Base-by-base conservation (phyloP, 2,888 invertebrate genomes). In the Nemapogon koenigi region DNA sequence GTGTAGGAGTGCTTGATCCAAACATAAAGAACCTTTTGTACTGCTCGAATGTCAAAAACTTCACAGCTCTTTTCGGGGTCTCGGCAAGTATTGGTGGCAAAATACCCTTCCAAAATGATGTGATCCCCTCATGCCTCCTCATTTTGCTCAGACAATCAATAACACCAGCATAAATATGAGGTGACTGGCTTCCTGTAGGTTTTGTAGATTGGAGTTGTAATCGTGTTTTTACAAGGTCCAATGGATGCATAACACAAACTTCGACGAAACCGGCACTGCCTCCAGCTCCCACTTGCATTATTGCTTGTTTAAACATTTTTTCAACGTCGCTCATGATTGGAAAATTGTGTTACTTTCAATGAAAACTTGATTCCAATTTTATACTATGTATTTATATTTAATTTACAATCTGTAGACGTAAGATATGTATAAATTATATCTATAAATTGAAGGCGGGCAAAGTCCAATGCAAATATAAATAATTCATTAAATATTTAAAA, bases 161-260 rank as follows among this genome's bases (percentile, higher is more conserved):
- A 39, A 97, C 85, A 8, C 94, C 94, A 49, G 75, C 82, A 62
- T 92, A 93, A 54, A 85, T 81, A 44, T 81, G 69, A 28, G 83
- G 83, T 40, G 75, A 55, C 41, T 47, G 51, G 35, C 50, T 50
- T 19, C 53, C 32, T 0, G 45, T 38, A 3, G 55, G 46, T 42
- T 50, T 60, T 2, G 57, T 65, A 3, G 69, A 51, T 45, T 78
- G 78, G 22, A 76, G 48, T 45, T 78, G 78, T 37, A 78, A 44
- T 49, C 97, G 83, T 2, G 97, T 97, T 75, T 97, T 97, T 2
- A 97, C 87, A 42, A 97, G 81, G 69, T 97, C 97, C 59, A 97
- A 72, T 1, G 97, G 97, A 71, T 97, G 96, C 96, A 97, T 97
- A 37, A 96, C 88, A 62, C 92, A 94, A 43, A 96, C 94, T 83